phyloP scores from a whole-genome alignment of 2,888 invertebrate genomes.

The Oscheius onirici region DNA sequence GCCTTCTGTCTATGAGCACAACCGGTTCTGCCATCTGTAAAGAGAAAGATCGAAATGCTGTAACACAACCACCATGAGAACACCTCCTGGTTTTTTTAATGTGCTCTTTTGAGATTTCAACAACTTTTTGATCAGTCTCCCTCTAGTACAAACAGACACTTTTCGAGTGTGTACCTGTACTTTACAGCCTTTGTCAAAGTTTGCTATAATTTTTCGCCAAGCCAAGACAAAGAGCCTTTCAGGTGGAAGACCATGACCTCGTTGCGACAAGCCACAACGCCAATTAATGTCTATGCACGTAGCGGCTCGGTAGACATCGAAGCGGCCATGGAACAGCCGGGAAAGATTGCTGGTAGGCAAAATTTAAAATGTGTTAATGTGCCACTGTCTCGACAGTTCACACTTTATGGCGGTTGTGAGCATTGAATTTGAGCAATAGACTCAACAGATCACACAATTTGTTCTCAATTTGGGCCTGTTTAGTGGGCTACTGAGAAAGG shows the following conservation, averaged over 20 bases:
- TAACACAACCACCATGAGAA: not conserved
- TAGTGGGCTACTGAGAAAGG: too few species aligned
- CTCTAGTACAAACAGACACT: not conserved
- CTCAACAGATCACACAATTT: too few species aligned
- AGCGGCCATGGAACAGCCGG: not conserved
- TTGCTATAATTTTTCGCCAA: not conserved
- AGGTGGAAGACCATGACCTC: slow-evolving; percentile 57
- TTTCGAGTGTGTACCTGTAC: not conserved
- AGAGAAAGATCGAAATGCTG: not conserved
- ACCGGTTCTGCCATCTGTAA: too few species aligned
- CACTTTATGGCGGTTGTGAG: too few species aligned
- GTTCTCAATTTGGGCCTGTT: too few species aligned
- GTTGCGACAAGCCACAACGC: slow-evolving; percentile 41
- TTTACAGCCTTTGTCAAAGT: not conserved
- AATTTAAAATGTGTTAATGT: too few species aligned
- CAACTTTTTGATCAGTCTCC: not conserved
- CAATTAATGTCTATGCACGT: slow-evolving; percentile 30
- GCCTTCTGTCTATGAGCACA: too few species aligned
- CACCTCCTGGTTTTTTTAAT: not conserved
- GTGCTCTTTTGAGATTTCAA: not conserved
- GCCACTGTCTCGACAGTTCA: too few species aligned
- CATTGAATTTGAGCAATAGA: too few species aligned
- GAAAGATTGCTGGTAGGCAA: slow-evolving; percentile 16
- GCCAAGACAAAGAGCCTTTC: slow-evolving; percentile 5
- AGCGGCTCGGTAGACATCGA: slow-evolving; percentile 26